Conservation (phyloP, 2,797 vertebrate genomes). For the Carcharodon carcharias region DNA sequence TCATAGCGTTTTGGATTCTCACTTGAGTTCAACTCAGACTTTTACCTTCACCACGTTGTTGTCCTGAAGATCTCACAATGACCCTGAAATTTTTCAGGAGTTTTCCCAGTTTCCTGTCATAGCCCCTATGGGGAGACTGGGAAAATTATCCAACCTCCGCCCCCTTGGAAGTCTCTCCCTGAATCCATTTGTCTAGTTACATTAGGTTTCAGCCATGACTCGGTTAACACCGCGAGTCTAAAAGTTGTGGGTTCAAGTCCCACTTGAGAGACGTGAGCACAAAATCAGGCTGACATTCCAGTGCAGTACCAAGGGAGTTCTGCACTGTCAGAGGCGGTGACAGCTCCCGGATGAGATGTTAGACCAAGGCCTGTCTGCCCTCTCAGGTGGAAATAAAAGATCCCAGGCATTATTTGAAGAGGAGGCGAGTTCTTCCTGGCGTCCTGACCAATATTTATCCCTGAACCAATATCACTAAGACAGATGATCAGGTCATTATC, state of each 20-base stretch:
- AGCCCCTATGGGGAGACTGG: neutral
- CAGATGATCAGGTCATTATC: neutral
- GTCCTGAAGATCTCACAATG: neutral
- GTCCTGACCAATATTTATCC: neutral
- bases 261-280: neutral
- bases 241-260: neutral
- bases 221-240: neutral
- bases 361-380: neutral
- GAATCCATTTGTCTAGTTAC: neutral
- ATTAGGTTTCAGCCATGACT: neutral
- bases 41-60: neutral
- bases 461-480: neutral
- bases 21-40: neutral
- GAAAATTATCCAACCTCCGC: neutral
- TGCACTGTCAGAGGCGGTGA: neutral
- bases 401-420: too few relatives aligned
- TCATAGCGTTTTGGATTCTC: neutral
- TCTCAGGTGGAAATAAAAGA: neutral
- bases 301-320: neutral
- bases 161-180: neutral
- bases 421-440: neutral
- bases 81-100: neutral
- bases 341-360: neutral
- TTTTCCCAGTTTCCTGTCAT: neutral
- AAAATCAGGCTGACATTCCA: neutral